Conservation (phyloP, 2,888 invertebrate genomes). For the Drosophila differens region DNA sequence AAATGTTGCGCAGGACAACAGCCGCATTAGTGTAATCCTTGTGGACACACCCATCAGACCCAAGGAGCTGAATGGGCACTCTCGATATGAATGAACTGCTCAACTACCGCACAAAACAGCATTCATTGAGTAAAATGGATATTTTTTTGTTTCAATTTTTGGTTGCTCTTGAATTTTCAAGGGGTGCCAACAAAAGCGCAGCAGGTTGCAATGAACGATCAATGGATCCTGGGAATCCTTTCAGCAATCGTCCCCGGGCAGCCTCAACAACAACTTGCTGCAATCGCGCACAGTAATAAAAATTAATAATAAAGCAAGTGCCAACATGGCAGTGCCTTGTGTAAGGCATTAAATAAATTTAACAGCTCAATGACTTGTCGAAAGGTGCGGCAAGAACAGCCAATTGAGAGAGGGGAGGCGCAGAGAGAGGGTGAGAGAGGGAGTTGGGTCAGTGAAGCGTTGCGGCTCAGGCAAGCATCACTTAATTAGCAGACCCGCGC, state of each 20-base stretch:
- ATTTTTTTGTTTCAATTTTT: slow-evolving; percentile 13
- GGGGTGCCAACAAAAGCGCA: slow-evolving; percentile 63
- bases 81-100: slow-evolving; percentile 54
- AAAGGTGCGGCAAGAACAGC: slow-evolving; percentile 55
- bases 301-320: slow-evolving; percentile 75
- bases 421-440: not conserved
- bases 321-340: slow-evolving; percentile 62
- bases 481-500: slow-evolving; percentile 69
- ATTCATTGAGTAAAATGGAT: slow-evolving; percentile 61
- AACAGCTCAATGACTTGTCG: slow-evolving; percentile 81
- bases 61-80: slow-evolving; percentile 43
- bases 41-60: slow-evolving; percentile 66
- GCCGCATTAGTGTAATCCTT: slow-evolving; percentile 78
- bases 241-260: slow-evolving; percentile 3
- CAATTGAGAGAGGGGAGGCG: not conserved
- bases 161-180: slow-evolving; percentile 35
- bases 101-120: slow-evolving; percentile 10
- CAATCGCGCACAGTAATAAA: slow-evolving; percentile 68
- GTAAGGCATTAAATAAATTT: slow-evolving; percentile 76
- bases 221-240: slow-evolving; percentile 72
- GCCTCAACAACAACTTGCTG: slow-evolving; percentile 49
- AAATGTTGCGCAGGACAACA: slow-evolving; percentile 69
- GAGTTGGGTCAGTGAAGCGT: slow-evolving; percentile 51
- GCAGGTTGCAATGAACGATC: slow-evolving; percentile 56
- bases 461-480: slow-evolving; percentile 56